Base-by-base conservation (phyloP, 2,797 vertebrate genomes). In the Sternarchorhynchus goeldii region DNA sequence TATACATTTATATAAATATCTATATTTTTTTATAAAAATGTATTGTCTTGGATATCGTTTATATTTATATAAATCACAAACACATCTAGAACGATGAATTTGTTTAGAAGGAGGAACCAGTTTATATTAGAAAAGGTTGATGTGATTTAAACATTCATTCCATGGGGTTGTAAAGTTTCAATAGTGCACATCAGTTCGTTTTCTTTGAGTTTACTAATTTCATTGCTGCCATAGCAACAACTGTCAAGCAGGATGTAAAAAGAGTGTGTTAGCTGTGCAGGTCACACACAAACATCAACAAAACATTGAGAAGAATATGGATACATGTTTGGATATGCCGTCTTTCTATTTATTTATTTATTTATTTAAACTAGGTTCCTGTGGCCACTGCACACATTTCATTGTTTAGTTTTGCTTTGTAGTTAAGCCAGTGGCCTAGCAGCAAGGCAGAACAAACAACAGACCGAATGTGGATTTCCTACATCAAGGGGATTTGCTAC, bases 331-430 rank as follows among this genome's bases (percentile, higher is more conserved):
- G 16, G 50, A 72, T 72, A 58, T 34, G 34, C 12, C 62, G 75
- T 68, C 12, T 76, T 66, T 81, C 70, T 65, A 65, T 25, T 25
- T 25, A 25, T 25, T 25, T 25, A 25, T 25, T 25, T 25, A 25
- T 25, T 25, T 25, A 25, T 25, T 25, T 25, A 25, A 25, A 25
- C 67, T 79, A 25, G 6, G 14, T 73, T 32, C 20, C 58, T 21
- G 53, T 64, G 72, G 63, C 7, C 17, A 21, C 50, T 64, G 17
- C 39, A 25, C 56, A 17, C 53, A 31, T 58, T 45, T 78, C 39
- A 70, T 45, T 79, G 64, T 81, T 79, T 76, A 70, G 75, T 62
- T 39, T 73, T n/a, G 5, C 10, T 7, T 63, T 68, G 68, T 60
- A 58, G 56, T 4, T 63, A 78, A 73, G 21, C 68, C 29, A 25